phyloP scores from a whole-genome alignment of 2,797 vertebrate species.

The Cyprinella venusta region DNA sequence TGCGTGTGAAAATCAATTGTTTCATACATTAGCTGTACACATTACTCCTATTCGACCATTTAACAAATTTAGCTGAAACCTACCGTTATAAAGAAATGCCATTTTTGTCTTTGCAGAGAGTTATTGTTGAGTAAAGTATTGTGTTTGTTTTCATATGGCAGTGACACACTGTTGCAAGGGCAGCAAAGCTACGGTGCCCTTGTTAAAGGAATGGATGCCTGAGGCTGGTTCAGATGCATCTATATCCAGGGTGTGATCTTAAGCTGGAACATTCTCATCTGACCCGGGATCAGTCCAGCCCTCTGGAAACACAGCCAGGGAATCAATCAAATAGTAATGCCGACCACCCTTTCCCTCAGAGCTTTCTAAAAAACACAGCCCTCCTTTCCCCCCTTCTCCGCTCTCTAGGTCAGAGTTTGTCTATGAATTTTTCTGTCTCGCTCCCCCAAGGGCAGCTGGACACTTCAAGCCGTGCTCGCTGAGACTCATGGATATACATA shows the following conservation, averaged over 20 bases:
- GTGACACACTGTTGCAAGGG: conserved; percentile 72
- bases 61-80: neutral
- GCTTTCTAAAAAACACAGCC: conserved; percentile 45
- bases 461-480: conserved; percentile 19
- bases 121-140: conserved; percentile 74
- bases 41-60: neutral
- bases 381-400: conserved; percentile 8
- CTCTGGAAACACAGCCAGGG: conserved; percentile 66
- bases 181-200: conserved; percentile 67
- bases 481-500: neutral
- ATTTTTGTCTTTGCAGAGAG: conserved; percentile 42
- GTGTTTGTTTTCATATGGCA: conserved; percentile 65
- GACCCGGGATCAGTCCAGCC: conserved; percentile 75
- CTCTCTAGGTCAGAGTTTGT: conserved; percentile 36
- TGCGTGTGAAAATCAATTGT: neutral
- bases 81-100: neutral
- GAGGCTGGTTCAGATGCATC: conserved; percentile 74
- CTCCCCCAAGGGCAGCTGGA: conserved; percentile 37
- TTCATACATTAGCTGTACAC: neutral
- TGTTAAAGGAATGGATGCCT: conserved; percentile 63
- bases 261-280: conserved; percentile 75
- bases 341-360: conserved; percentile 52
- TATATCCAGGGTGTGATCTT: conserved; percentile 61
- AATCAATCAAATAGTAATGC: conserved; percentile 76
- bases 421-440: conserved; percentile 34